A percentile compares a stretch with the other conserved stretches of the same genome.
Conservation (phyloP, 2,888 invertebrate genomes). For the Spodoptera exigua region DNA sequence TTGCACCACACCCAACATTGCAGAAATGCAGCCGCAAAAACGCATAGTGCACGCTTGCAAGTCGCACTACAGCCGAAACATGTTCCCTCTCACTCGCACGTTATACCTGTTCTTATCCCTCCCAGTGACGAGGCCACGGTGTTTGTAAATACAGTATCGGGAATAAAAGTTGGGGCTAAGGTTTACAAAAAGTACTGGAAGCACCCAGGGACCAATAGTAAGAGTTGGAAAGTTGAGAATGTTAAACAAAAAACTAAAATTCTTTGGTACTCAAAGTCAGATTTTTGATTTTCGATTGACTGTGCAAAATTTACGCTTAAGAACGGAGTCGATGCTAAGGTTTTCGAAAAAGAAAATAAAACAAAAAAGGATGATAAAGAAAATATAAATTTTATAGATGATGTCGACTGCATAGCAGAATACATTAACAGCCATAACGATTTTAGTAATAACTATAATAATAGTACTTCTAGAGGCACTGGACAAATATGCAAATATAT, state of each 20-base stretch:
- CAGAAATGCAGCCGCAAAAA: slow-evolving; percentile 84
- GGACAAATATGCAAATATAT: background rate
- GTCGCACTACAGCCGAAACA: slow-evolving; percentile 72
- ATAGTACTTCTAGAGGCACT: background rate
- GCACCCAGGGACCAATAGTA: slow-evolving; percentile 18
- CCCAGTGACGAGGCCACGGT: slow-evolving; percentile 61
- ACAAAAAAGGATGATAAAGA: no score
- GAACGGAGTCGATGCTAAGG: no score
- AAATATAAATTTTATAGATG: no score
- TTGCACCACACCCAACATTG: slow-evolving; percentile 69
- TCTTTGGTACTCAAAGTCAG: background rate
- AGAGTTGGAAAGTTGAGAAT: background rate
- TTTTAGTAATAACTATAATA: background rate
- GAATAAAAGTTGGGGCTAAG: slow-evolving; percentile 18
- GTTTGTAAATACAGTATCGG: slow-evolving; percentile 68
- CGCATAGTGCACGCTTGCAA: slow-evolving; percentile 84
- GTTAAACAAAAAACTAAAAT: slow-evolving; percentile 7
- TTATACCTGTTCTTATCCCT: slow-evolving; percentile 65
- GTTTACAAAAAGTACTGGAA: slow-evolving; percentile 31
- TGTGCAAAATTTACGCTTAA: no score
- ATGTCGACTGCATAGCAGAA: no score
- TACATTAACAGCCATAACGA: no score
- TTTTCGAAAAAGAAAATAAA: no score
- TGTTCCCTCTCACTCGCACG: slow-evolving; percentile 66
- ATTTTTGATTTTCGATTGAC: no score